phyloP scores from a whole-genome alignment of 2,797 vertebrate genomes.

The Sitta carolinensis region DNA sequence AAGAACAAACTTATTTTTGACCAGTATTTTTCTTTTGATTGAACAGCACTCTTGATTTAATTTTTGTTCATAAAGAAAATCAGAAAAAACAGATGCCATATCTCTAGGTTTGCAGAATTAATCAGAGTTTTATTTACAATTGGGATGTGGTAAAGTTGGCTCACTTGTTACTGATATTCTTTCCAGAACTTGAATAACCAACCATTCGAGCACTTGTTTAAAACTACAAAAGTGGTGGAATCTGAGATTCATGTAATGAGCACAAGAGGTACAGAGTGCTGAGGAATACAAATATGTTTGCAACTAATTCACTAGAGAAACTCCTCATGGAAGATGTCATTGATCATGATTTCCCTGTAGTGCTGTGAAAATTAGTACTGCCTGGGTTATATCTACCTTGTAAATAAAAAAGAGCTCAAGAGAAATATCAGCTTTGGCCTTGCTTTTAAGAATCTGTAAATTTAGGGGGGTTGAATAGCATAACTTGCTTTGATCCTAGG shows the following conservation, averaged over 20 bases:
- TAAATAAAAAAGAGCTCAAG: slow-evolving; percentile 13
- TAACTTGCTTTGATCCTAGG: neutral
- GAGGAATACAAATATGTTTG: neutral
- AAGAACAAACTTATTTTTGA: neutral
- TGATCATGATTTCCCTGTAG: slow-evolving; percentile 26
- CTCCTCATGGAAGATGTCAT: neutral
- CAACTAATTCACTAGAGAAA: slow-evolving; percentile 19
- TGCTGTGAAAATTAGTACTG: slow-evolving; percentile 17
- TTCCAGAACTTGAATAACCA: neutral
- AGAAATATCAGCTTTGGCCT: neutral
- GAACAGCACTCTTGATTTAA: neutral
- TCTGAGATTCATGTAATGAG: neutral
- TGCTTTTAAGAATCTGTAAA: neutral
- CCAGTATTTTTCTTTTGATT: neutral
- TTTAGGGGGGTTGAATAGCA: neutral
- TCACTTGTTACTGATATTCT: neutral
- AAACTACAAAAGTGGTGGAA: neutral
- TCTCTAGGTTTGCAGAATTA: neutral
- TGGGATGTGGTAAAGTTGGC: neutral
- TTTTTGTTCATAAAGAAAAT: neutral
- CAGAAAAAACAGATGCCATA: neutral
- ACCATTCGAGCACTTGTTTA: neutral
- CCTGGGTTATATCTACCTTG: neutral
- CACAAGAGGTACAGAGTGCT: neutral
- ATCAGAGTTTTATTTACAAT: neutral